Evolutionary conservation across 2,113 vertebrate species (phyloP).

Genomic region (Urocynchramus pylzowi): DNA sequence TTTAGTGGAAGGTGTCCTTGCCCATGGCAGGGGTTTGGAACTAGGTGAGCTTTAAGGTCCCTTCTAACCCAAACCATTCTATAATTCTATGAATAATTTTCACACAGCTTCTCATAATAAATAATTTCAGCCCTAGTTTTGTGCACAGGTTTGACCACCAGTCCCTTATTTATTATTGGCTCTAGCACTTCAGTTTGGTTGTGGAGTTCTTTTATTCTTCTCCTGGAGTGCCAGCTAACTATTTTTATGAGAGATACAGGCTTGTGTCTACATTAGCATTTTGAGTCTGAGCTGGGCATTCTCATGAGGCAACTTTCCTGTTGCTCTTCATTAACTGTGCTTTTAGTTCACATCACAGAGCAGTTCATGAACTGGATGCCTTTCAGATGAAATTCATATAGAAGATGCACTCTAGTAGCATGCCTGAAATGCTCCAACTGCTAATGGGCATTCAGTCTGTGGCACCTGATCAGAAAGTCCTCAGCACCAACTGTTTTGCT

Average conservation of each 20-base stretch:
- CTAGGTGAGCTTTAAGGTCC: not conserved
- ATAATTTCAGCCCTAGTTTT: not conserved
- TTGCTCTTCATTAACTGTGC: not conserved
- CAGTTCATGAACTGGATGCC: not conserved
- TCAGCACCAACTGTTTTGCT: not conserved
- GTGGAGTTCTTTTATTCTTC: not conserved
- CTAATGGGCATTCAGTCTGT: not conserved
- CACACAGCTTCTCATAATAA: not conserved
- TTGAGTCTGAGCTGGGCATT: not conserved
- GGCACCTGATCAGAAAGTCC: not conserved
- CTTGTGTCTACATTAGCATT: not conserved
- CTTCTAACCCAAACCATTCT: not conserved
- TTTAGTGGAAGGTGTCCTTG: not conserved
- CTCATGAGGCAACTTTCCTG: not conserved
- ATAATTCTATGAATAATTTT: not conserved
- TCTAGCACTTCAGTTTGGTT: not conserved
- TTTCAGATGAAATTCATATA: not conserved
- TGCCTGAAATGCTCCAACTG: not conserved
- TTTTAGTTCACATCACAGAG: not conserved
- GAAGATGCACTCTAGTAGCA: not conserved
- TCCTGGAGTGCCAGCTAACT: not conserved
- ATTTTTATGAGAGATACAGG: not conserved
- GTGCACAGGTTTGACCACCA: not conserved
- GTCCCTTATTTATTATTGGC: not conserved
- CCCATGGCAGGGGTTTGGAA: not conserved